These are phyloP conservation scores for Catharus minimus DNA, from an alignment of 2,113 vertebrate species.

Conservation along the genomic window DNA sequence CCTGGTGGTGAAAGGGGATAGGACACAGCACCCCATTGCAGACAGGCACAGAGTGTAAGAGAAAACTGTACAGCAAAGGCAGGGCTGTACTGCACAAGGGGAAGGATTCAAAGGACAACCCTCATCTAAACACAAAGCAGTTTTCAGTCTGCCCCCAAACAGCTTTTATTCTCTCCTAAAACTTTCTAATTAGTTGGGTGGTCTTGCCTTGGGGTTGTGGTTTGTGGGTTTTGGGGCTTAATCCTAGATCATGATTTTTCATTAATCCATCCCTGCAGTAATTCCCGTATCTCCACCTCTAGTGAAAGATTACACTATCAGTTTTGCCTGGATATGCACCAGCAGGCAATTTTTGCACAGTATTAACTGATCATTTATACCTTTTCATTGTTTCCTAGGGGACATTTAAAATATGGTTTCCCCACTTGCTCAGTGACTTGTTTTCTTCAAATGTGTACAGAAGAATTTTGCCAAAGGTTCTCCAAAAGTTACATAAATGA, in stretches of 20 bases:
- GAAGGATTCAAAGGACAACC: neutral
- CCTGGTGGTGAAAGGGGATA: neutral
- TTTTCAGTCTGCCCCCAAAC: neutral
- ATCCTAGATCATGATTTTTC: neutral
- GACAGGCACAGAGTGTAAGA: neutral
- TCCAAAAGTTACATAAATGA: neutral
- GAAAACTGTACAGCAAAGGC: neutral
- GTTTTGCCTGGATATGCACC: neutral
- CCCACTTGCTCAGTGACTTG: neutral
- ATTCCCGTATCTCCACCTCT: neutral
- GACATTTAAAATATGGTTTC: neutral
- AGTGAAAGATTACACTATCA: neutral
- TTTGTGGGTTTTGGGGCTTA: neutral
- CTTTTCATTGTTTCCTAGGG: neutral
- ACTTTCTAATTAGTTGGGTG: neutral
- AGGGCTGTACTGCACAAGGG: neutral
- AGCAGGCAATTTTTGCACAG: neutral
- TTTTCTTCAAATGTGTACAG: neutral
- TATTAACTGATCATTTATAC: neutral
- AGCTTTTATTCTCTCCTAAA: neutral
- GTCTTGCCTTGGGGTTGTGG: neutral
- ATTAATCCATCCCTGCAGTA: neutral
- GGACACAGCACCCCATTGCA: fast-evolving
- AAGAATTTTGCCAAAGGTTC: neutral
- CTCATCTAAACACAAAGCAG: neutral